Base-by-base conservation (phyloP, 1,140 invertebrate species). In the Archivesica marissinica region DNA sequence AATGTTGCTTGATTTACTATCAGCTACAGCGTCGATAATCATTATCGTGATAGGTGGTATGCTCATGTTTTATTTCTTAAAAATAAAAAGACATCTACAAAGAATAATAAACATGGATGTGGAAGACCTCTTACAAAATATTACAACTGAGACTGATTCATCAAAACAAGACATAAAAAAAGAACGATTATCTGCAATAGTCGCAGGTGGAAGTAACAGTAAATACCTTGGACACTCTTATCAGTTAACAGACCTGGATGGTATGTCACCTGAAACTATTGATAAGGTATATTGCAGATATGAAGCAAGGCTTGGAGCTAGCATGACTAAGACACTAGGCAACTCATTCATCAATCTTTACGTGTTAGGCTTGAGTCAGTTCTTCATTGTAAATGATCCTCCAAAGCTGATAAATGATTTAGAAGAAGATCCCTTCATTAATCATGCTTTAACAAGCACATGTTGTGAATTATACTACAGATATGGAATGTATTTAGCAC, bases 201-300 rank as follows among this genome's bases (percentile, higher is more conserved):
- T 79, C 66, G 76, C 50, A 30, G 76, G 23, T 11, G 76, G 76
- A 28, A 23, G 35, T 0, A 64, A 39, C 33, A 79, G 33, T 30
- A 54, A 64, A 50, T 79, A 79, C 66, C 28, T 61, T 2, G 76
- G 77, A 20, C 30, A 39, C 23, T 64, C 70, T 3, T 81, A 70
- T 70, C 44, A 70, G 72, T 30, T 56, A 28, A n/a, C 77, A 64
- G 41, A 66, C 23, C 64, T 68, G 30, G 77, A 79, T 66, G 30
- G 11, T 28, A 79, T 81, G 78, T 3, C 61, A 50, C 0, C 77
- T 23, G 77, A 80, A 68, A 23, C 66, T 68, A 80, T 80, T 28
- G 52, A 81, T 17, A 81, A 81, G 56, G 11, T 70, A 39, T 81
- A 81, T 39, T 54, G 66, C 33, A 81, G 41, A 72, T 81, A 81